Evolutionary conservation across 2,888 invertebrate genomes (phyloP), one percentile per base, ranked within the genome.

Genomic region (Drosophila mettleri): DNA sequence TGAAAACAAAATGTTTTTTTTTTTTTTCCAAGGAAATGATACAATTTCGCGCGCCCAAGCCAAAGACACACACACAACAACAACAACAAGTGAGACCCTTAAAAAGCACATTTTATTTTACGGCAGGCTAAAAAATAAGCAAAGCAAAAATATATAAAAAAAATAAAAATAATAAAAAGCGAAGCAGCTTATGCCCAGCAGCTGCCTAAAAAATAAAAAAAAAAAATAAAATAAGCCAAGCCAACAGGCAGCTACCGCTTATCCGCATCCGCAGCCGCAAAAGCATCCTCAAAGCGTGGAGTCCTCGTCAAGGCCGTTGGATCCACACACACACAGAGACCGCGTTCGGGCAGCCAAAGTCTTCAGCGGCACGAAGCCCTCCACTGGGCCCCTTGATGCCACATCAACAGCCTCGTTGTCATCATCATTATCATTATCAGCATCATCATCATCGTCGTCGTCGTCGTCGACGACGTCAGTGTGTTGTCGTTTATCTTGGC

Each of bases 401-500:
- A 61, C 60, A 55, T 62, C 58, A 61, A 48, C 57, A 61, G 68
- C 60, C 64, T 65, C 59, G 69, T 76, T 65, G 62, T 70, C 79
- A 70, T 76, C 62, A 43, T 67, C 59, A 59, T 59, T 54, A 48
- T 70, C 51, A 24, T 57, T 45, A 20, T 60, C 55, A 41, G 51
- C 49, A 33, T 62, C 49, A 34, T 62, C 59, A 39, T 59, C 53
- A 45, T 62, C 31, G 29, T 48, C 58, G 16, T 29, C 31, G 48
- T 43, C 48, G 24, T 55, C 55, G 22, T 36, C 51, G 12, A 58
- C 65, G 57, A 49, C 63, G 38, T 62, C 49, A 58, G 60, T 46
- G 54, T 64, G 70, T 66, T 75, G 82, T 80, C 86, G 82, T 84
- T 89, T 88, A 89, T 89, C 87, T 90, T 80, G 79, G 80, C 83